phyloP scores from a whole-genome alignment of 1,140 invertebrate genomes.

The Cecropterus lyciades region DNA sequence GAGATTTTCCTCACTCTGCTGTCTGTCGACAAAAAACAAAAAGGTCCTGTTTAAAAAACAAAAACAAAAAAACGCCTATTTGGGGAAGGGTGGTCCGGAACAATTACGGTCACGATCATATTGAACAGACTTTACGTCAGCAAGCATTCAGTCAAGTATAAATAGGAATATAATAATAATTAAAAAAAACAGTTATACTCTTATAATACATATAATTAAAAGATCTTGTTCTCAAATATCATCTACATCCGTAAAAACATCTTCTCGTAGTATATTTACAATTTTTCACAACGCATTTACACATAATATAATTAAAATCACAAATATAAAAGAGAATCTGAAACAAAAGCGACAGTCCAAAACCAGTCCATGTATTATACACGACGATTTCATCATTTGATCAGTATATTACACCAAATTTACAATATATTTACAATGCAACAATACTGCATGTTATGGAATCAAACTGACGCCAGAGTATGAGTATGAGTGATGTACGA shows the following conservation, averaged over 20 bases:
- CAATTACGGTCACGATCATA: no score
- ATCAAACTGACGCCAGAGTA: slow-evolving; percentile 3
- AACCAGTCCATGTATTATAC: slow-evolving; percentile 39
- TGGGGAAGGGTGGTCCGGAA: no score
- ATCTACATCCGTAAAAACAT: slow-evolving; percentile 64
- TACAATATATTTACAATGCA: slow-evolving; percentile 40
- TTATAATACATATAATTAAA: slow-evolving; percentile 74
- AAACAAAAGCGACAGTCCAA: slow-evolving; percentile 57
- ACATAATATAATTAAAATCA: slow-evolving; percentile 56
- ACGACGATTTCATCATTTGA: slow-evolving; percentile 45
- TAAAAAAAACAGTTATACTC: slow-evolving; percentile 43
- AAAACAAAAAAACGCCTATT: no score
- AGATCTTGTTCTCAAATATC: slow-evolving; percentile 73
- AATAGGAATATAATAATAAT: no score
- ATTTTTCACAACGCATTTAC: slow-evolving; percentile 60
- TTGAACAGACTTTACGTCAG: no score
- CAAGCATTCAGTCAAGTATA: no score
- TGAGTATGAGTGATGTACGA: background rate
- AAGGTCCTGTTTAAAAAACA: no score
- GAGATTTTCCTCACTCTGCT: no score
- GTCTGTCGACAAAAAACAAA: no score
- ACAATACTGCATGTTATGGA: slow-evolving; percentile 21
- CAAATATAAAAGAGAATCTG: slow-evolving; percentile 54
- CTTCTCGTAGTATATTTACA: slow-evolving; percentile 67
- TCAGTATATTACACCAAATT: slow-evolving; percentile 53